Percentiles rank a stretch among this genome's conserved stretches.
Evolutionary conservation across 2,113 vertebrate genomes (phyloP).

Genomic region (Halichoeres trimaculatus): DNA sequence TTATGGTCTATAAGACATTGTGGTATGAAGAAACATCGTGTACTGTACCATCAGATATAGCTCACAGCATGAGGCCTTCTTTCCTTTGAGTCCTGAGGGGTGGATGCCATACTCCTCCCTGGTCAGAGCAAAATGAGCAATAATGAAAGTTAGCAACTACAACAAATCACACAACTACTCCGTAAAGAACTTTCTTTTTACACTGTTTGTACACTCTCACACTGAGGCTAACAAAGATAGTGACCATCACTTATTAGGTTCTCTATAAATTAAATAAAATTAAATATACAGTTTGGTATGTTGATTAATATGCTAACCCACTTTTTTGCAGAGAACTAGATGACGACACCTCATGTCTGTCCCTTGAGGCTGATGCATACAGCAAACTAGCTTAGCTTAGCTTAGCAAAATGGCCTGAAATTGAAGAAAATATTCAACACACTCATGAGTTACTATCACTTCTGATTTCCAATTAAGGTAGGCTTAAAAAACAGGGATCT

Average conservation of each 20-base stretch:
- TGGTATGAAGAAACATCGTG: conserved; percentile 16
- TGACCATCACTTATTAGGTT: too few relatives aligned
- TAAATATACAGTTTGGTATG: too few relatives aligned
- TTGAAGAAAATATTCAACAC: too few relatives aligned
- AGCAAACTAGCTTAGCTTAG: conserved; percentile 2
- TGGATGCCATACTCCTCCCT: conserved; percentile 72
- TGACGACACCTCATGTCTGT: not conserved
- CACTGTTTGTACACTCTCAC: too few relatives aligned
- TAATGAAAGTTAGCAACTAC: not conserved
- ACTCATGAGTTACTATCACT: too few relatives aligned
- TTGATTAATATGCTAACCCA: too few relatives aligned
- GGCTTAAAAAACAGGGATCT: too few relatives aligned
- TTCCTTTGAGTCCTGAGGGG: conserved; percentile 17
- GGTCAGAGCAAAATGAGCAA: conserved; percentile 36
- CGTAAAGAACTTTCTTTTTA: not conserved
- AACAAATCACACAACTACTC: not conserved
- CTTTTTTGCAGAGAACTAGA: not conserved
- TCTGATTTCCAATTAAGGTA: too few relatives aligned
- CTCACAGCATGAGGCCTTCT: conserved; percentile 60
- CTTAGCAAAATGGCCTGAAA: not conserved
- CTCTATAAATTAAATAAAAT: too few relatives aligned
- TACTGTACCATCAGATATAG: conserved; percentile 71
- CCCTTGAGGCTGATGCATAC: not conserved
- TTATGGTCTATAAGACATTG: conserved; percentile 40
- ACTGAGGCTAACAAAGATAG: too few relatives aligned